Conservation (phyloP, 2,113 vertebrate genomes). For the Bos indicus region DNA sequence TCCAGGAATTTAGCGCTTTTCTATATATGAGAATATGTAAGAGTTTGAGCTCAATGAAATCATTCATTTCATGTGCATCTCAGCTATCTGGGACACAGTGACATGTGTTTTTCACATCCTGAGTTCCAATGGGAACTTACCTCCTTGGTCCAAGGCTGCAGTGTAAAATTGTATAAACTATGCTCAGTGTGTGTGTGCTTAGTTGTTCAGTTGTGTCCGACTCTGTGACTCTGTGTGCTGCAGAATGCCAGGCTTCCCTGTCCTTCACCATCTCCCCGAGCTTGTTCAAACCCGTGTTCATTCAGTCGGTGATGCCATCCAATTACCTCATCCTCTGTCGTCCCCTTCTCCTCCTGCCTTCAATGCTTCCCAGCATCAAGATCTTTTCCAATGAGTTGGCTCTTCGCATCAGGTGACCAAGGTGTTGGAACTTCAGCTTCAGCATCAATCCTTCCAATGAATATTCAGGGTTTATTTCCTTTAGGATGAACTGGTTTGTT, state of each 20-base stretch:
- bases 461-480: too few species aligned
- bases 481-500: too few species aligned
- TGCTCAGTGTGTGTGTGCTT: background rate
- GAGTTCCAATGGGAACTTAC: background rate
- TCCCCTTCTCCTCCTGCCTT: background rate
- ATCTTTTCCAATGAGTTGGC: background rate
- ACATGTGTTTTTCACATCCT: background rate
- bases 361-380: background rate
- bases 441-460: background rate
- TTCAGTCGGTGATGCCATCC: background rate
- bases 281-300: background rate
- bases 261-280: accelerated
- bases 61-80: background rate
- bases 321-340: background rate
- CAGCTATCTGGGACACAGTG: background rate
- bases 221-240: accelerated
- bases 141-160: background rate
- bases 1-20: background rate
- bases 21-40: background rate
- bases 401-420: background rate
- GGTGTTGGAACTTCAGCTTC: background rate
- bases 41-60: background rate
- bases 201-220: background rate
- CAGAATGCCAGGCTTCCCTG: background rate
- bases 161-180: background rate